Conservation (phyloP, 2,113 vertebrate genomes). For the Nothocercus julius region DNA sequence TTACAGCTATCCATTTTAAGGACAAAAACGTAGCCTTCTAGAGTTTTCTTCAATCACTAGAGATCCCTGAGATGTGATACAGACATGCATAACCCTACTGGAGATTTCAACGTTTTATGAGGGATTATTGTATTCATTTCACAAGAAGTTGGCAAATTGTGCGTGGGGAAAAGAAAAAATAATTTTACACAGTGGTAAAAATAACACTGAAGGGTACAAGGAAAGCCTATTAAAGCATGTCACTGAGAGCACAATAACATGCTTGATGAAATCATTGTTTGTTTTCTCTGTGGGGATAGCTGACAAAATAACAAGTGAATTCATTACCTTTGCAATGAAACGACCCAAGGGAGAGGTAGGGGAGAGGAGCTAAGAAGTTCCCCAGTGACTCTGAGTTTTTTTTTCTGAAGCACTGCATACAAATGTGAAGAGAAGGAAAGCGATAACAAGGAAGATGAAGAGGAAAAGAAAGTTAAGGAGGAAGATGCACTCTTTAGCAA, state of each 20-base stretch:
- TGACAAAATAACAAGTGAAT: background rate
- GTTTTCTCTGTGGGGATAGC: background rate
- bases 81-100: background rate
- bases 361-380: background rate
- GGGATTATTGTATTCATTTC: background rate
- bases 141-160: background rate
- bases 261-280: background rate
- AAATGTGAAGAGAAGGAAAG: background rate
- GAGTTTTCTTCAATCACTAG: background rate
- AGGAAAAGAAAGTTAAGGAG: background rate
- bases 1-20: background rate
- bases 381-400: background rate
- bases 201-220: background rate
- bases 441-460: background rate
- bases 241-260: background rate
- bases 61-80: background rate
- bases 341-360: background rate
- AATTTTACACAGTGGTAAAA: background rate
- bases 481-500: background rate
- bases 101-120: background rate
- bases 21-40: background rate
- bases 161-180: background rate
- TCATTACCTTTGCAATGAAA: background rate
- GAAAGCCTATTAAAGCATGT: background rate
- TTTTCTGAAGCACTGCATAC: background rate